Evolutionary conservation across 2,797 vertebrate genomes (phyloP).

Genomic region (Pangasius macronema): DNA sequence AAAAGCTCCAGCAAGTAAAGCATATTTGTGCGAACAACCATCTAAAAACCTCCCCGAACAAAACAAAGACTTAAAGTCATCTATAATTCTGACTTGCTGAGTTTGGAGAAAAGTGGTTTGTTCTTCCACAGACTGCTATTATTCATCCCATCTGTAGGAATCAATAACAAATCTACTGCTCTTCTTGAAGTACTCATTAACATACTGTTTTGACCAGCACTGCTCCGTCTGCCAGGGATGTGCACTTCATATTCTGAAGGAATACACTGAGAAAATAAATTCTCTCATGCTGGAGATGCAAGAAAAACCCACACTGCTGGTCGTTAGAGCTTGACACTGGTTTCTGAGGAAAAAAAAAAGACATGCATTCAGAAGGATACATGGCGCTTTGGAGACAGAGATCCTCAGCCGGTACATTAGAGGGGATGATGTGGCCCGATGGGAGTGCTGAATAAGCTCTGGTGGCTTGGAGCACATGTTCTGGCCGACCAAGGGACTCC

Average conservation of each 20-base stretch:
- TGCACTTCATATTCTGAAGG: slow-evolving; percentile 15
- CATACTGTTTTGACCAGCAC: slow-evolving; percentile 30
- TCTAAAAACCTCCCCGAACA: background rate
- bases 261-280: slow-evolving; percentile 35
- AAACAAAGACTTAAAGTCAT: background rate
- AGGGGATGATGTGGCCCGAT: slow-evolving; percentile 43
- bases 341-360: background rate
- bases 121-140: slow-evolving; percentile 27
- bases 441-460: slow-evolving; percentile 49
- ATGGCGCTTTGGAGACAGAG: slow-evolving; percentile 44
- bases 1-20: background rate
- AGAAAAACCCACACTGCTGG: slow-evolving; percentile 31
- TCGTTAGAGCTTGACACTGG: slow-evolving; percentile 28
- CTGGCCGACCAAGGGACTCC: slow-evolving; percentile 24
- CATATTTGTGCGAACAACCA: background rate
- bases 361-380: slow-evolving; percentile 23
- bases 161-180: slow-evolving; percentile 32
- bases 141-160: slow-evolving; percentile 35
- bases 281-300: slow-evolving; percentile 28
- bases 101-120: slow-evolving; percentile 33
- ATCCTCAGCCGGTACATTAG: slow-evolving; percentile 44
- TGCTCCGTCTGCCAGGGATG: slow-evolving; percentile 21
- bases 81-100: slow-evolving; percentile 11
- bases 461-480: slow-evolving; percentile 45
- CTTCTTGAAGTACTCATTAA: slow-evolving; percentile 35